Conservation (phyloP, 2,797 vertebrate species). For the Helicolenus hilgendorfi region DNA sequence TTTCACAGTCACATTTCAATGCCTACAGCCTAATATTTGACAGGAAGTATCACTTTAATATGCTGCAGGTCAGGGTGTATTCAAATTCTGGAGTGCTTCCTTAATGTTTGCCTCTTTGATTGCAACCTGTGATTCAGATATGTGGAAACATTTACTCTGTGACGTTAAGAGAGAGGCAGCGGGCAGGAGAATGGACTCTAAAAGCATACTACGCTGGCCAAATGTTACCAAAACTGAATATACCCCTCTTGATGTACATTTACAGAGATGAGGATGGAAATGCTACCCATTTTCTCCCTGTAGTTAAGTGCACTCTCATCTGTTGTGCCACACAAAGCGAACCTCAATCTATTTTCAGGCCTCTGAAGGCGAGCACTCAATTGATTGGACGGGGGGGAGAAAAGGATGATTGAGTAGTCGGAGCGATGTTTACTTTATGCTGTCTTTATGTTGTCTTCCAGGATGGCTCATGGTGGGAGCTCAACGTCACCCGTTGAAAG, state of each 20-base stretch:
- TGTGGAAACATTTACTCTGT: conserved; percentile 31
- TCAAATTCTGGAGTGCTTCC: background rate
- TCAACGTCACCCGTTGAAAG: conserved; percentile 53
- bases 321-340: conserved; percentile 74
- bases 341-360: conserved; percentile 85
- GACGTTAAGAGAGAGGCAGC: background rate
- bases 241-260: conserved; percentile 77
- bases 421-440: conserved; percentile 72
- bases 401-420: conserved; percentile 77
- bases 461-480: conserved; percentile 50
- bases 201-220: conserved; percentile 67
- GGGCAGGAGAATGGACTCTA: conserved; percentile 48
- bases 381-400: conserved; percentile 75
- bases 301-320: conserved; percentile 87
- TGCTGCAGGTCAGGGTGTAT: background rate
- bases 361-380: conserved; percentile 82
- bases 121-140: conserved; percentile 21
- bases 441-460: conserved; percentile 75
- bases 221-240: conserved; percentile 77
- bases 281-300: conserved; percentile 72
- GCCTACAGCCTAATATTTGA: background rate
- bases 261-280: conserved; percentile 75
- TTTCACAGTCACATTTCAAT: background rate
- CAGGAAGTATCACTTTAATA: background rate
- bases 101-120: background rate